Conservation (phyloP, 2,888 invertebrate species). For the Eilema griseolum region DNA sequence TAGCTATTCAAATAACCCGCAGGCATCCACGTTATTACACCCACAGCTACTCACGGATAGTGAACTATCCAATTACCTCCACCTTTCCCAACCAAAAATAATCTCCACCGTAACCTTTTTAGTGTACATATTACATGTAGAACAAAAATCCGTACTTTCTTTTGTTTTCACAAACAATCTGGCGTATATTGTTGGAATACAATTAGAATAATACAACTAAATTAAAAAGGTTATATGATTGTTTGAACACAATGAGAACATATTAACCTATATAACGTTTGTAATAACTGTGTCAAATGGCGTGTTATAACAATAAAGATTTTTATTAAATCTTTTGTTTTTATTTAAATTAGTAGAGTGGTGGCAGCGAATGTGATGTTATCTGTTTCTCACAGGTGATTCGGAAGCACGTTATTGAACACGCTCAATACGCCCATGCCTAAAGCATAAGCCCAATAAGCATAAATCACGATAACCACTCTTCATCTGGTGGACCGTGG, state of each 20-base stretch:
- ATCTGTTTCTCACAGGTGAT: no score
- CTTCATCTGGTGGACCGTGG: no score
- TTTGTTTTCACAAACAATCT: conserved; percentile 17
- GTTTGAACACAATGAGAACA: not conserved
- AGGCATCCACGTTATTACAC: not conserved
- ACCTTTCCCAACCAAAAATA: not conserved
- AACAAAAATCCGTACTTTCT: conserved; percentile 9
- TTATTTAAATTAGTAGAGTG: no score
- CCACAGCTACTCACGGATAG: not conserved
- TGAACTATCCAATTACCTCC: conserved; percentile 2
- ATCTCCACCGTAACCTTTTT: conserved; percentile 9
- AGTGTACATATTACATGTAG: not conserved
- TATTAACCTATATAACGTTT: not conserved
- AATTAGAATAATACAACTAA: conserved; percentile 29
- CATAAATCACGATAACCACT: no score
- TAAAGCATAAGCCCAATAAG: no score
- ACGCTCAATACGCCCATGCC: no score
- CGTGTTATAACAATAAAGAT: not conserved
- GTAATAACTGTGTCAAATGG: not conserved
- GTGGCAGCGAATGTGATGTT: no score
- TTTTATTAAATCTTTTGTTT: not conserved
- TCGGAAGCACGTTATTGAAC: no score
- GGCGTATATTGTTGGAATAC: conserved; percentile 2
- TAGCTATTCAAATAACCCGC: not conserved
- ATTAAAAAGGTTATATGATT: conserved; percentile 26